Evolutionary conservation across 2,888 invertebrate species (phyloP), one percentile per base, ranked within the genome.

Genomic region (Chaetogeoica ovagalla): DNA sequence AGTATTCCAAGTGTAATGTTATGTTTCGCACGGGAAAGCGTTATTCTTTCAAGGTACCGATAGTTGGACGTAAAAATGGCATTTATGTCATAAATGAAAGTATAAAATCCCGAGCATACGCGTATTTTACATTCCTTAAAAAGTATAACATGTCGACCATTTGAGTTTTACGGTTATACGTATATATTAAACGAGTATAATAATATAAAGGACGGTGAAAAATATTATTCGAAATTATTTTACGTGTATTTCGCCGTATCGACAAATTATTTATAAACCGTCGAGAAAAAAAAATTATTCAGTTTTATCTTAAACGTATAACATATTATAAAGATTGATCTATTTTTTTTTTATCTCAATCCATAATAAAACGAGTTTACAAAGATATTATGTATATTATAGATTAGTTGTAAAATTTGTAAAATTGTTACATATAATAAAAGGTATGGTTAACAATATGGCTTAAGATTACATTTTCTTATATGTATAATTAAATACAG

Each of bases 31-130:
- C 30, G 23, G 43, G 21, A 59, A 57, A 66, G 74, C 19, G 66
- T 57, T 75, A 65, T 66, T 66, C 75, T 66, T 75, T 66, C 8
- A 74, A 63, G 74, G 75, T 75, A 66, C 66, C 75, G 57, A 74
- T 74, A 74, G 75, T 75, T 43, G 23, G 23, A 66, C 57, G 43
- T 75, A 75, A 75, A 75, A 65, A 57, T 57, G 43, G 23, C 75
- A 75, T 75, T 75, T 57, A 75, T 23, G 74, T 74, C 55, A 43
- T 66, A 66, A 75, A 75, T 66, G 75, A 66, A 66, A 75, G 66
- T 57, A 75, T 75, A 75, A 75, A 66, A 75, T 66, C 75, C 39
- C 23, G 37, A 7, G 23, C 39, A 11, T 66, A 75, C 13, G 23
- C 59, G 43, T 59, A 39, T 19, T 55, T 43, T 72, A 63, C 21